Conservation (phyloP, 2,888 invertebrate genomes). For the Pheosia tremula region DNA sequence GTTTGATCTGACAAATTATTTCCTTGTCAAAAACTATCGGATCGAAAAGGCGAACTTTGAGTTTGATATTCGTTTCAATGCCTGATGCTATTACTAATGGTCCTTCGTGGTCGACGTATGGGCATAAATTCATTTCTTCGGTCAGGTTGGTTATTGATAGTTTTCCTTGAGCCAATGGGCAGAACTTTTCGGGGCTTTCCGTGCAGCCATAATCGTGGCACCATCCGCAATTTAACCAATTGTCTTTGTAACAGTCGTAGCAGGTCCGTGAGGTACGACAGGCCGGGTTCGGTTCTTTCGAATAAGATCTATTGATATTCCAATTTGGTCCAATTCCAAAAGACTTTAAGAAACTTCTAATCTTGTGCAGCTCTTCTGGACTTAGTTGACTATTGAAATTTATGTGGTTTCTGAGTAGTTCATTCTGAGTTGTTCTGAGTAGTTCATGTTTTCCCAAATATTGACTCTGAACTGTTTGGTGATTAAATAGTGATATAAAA, state of each 20-base stretch:
- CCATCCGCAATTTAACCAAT: slow-evolving; percentile 50
- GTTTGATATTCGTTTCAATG: slow-evolving; percentile 39
- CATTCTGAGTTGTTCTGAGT: background rate
- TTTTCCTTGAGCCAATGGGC: slow-evolving; percentile 29
- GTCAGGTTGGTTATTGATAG: slow-evolving; percentile 16
- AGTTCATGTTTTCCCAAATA: background rate
- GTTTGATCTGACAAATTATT: slow-evolving; percentile 45
- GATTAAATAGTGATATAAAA: slow-evolving; percentile 15
- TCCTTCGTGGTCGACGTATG: slow-evolving; percentile 43
- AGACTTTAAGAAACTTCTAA: background rate
- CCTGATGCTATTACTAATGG: slow-evolving; percentile 46
- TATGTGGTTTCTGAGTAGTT: background rate
- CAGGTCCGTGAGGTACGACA: slow-evolving; percentile 47
- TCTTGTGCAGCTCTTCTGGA: background rate
- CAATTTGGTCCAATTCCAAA: background rate
- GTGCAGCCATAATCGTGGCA: slow-evolving; percentile 58
- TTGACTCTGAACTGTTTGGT: background rate
- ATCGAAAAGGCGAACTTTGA: slow-evolving; percentile 47
- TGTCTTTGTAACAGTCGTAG: slow-evolving; percentile 45
- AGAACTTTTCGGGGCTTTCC: slow-evolving; percentile 34
- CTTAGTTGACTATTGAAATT: background rate
- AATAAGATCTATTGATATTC: slow-evolving; percentile 1
- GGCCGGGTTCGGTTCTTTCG: slow-evolving; percentile 7
- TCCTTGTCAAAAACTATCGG: slow-evolving; percentile 47
- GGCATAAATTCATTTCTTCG: slow-evolving; percentile 34